Conservation (phyloP, 2,113 vertebrate species). For the Stictonetta naevosa region DNA sequence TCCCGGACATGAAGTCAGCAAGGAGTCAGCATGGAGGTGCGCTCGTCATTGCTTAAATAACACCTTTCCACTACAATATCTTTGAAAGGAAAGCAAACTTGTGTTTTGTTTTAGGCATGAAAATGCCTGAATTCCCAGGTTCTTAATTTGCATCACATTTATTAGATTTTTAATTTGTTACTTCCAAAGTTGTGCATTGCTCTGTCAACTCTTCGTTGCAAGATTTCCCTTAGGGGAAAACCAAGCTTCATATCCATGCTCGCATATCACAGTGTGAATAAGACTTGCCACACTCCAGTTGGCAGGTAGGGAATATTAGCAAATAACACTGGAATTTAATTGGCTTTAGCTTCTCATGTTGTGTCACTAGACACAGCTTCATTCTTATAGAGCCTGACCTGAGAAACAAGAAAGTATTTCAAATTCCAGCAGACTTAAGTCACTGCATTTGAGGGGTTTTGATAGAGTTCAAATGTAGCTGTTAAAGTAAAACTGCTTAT, state of each 20-base stretch:
- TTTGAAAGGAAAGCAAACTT: background rate
- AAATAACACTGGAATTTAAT: constrained; percentile 58
- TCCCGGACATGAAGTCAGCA: background rate
- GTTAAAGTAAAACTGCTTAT: constrained; percentile 32
- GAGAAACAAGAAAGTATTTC: constrained; percentile 56
- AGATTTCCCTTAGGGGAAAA: constrained; percentile 62
- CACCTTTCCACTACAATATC: background rate
- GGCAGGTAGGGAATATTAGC: constrained; percentile 45
- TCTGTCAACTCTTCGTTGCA: constrained; percentile 49
- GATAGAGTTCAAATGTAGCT: constrained; percentile 1
- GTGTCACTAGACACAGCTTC: constrained; percentile 40
- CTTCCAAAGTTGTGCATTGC: constrained; percentile 19
- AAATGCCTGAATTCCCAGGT: background rate
- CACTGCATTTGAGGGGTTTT: constrained; percentile 21
- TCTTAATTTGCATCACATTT: constrained; percentile 32
- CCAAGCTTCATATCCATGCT: constrained; percentile 17
- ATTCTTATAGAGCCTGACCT: constrained; percentile 45
- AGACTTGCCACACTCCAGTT: constrained; percentile 16
- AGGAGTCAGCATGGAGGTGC: fast-evolving
- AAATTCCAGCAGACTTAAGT: constrained; percentile 57
- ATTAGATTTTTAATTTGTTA: constrained; percentile 62
- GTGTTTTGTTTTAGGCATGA: constrained; percentile 1
- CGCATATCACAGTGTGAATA: constrained; percentile 27
- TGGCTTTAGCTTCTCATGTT: constrained; percentile 43
- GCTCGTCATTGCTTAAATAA: background rate